Evolutionary conservation across 2,113 vertebrate species (phyloP), one percentile per base, ranked within the genome.

Genomic region (Cyanoliseus patagonus): DNA sequence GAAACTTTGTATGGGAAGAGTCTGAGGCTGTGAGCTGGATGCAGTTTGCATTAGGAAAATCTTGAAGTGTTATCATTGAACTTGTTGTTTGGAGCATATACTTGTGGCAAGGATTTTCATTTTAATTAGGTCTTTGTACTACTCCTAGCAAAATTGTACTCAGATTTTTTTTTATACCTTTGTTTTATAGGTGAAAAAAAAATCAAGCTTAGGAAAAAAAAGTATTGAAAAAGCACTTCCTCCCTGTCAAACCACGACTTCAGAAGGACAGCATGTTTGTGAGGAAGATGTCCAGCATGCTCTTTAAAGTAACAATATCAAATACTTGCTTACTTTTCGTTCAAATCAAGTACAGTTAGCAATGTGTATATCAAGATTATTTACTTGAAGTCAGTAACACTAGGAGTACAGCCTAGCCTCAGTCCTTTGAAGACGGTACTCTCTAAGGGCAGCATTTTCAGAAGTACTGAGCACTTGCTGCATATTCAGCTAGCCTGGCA

Each of bases 381-480:
- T 78, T 44, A 20, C 83, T 68, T 81, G 30, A 63, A 88, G 80
- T 86, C 51, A 39, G 55, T 78, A 67, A 51, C 52, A 55, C 20
- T 57, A 76, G 73, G 62, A 72, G 17, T 55, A 31, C 39, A 74
- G 73, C 63, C 81, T 81, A 39, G 39, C 73, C 44, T n/a, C 7
- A 51, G 13, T 67, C 23, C 79, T 88, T 77, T 75, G 83, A 88
- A 93, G 86, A 28, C 17, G 0, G 0, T 7, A 13, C 77, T 75
- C 88, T 93, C 47, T 8, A 78, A 78, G 76, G 30, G 61, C 73
- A 75, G 52, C 0, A 0, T 90, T 95, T 92, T 51, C 33, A 77
- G 11, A 74, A 76, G 59, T 27, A 42, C 68, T 42, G 53, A 81
- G 35, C 0, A 0, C 24, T 95, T 0, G 0, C 61, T 76, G 67